Percentiles rank a stretch among this genome's conserved stretches.
phyloP scores from a whole-genome alignment of 1,140 invertebrate genomes.

The Drosophila sulfurigaster region DNA sequence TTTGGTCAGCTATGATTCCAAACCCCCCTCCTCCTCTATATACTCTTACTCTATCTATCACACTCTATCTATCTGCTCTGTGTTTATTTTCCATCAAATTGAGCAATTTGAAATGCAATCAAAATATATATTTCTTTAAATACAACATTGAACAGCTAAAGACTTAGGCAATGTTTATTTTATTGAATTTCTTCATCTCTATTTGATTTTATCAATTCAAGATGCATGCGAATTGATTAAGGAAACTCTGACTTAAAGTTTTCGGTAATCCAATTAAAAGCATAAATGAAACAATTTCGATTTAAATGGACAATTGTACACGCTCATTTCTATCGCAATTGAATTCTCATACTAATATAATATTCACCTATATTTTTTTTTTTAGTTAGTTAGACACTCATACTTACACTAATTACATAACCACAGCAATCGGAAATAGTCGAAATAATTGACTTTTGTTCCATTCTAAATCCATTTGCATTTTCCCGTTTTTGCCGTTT shows the following conservation, averaged over 20 bases:
- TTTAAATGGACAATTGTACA: background rate
- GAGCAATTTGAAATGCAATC: conserved; percentile 8
- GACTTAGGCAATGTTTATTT: conserved; percentile 11
- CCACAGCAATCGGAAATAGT: conserved; percentile 3
- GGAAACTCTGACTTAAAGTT: background rate
- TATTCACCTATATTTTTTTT: background rate
- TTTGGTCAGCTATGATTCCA: background rate
- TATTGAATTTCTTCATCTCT: conserved; percentile 2
- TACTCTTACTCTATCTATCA: background rate
- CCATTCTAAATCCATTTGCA: background rate
- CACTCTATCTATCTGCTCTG: background rate
- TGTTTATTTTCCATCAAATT: conserved; percentile 16
- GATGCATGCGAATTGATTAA: background rate
- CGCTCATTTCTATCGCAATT: no score
- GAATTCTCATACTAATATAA: background rate
- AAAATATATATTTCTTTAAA: background rate
- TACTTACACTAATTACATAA: conserved; percentile 11
- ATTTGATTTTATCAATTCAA: background rate
- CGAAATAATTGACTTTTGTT: conserved; percentile 7
- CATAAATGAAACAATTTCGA: background rate
- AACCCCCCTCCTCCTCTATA: background rate
- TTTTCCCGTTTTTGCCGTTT: background rate
- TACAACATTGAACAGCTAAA: background rate
- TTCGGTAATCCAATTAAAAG: background rate
- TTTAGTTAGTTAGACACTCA: background rate